Conservation (phyloP, 1,140 invertebrate species). For the Hycleus cichorii region DNA sequence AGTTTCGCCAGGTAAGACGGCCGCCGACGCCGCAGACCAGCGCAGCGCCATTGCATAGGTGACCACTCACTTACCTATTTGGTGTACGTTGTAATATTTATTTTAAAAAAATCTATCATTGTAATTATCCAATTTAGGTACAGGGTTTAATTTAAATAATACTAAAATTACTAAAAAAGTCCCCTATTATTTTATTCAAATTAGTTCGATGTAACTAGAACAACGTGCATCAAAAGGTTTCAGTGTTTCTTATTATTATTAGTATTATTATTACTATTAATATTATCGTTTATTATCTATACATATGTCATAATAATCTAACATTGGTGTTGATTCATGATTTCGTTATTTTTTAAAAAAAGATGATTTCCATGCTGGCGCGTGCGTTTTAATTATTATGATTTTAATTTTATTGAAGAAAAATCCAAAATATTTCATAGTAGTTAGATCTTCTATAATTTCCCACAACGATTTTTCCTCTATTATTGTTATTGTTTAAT, state of each 20-base stretch:
- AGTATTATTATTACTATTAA: background rate
- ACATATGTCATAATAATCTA: too few species aligned
- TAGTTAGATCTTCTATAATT: background rate
- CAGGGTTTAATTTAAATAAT: background rate
- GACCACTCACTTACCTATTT: conserved; percentile 50
- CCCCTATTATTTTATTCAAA: too few species aligned
- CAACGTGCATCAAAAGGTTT: conserved; percentile 39
- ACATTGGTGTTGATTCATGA: too few species aligned
- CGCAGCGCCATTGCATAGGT: conserved; percentile 43
- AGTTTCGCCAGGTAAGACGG: conserved; percentile 95
- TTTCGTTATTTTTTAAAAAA: background rate
- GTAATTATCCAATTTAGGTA: background rate
- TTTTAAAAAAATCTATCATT: background rate
- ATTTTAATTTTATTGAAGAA: conserved; percentile 23
- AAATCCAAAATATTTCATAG: background rate
- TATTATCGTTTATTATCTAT: conserved; percentile 1
- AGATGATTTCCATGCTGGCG: conserved; percentile 42
- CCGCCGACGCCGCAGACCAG: conserved; percentile 40
- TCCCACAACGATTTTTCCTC: background rate
- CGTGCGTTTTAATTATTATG: conserved; percentile 30
- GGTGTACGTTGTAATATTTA: conserved; percentile 43
- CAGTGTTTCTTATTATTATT: conserved; percentile 32
- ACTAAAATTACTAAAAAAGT: background rate
- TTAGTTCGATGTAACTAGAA: background rate
- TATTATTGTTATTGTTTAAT: background rate